Percentiles rank a stretch among this genome's conserved stretches.
Conservation (phyloP, 2,113 vertebrate species). For the Panurus biarmicus region DNA sequence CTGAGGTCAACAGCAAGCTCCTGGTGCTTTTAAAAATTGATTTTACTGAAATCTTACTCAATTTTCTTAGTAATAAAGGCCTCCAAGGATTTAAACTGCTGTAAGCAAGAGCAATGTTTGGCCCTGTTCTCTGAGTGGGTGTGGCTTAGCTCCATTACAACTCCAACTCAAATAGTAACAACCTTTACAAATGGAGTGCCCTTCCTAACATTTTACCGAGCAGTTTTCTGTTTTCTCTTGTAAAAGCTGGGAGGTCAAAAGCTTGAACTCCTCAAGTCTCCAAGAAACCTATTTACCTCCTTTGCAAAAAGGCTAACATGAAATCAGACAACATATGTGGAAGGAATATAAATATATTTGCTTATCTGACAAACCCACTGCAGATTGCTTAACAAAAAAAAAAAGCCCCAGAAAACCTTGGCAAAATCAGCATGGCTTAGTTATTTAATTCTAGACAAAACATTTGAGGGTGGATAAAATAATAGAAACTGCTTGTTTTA, state of each 20-base stretch:
- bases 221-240: not conserved
- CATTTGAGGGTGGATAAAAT: not conserved
- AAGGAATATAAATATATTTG: not conserved
- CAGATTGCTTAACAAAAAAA: not conserved
- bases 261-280: not conserved
- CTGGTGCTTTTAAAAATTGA: slow-evolving; percentile 70
- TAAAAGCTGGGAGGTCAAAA: not conserved
- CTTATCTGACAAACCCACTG: not conserved
- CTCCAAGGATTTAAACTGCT: slow-evolving; percentile 46
- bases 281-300: not conserved
- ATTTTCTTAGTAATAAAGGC: slow-evolving; percentile 65
- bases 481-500: not conserved
- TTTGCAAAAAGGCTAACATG: not conserved
- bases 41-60: slow-evolving; percentile 71
- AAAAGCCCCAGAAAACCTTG: not conserved
- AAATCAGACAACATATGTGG: not conserved
- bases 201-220: not conserved
- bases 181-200: slow-evolving; percentile 3
- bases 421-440: not conserved
- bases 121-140: slow-evolving; percentile 39
- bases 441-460: not conserved
- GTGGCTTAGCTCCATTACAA: slow-evolving; percentile 15
- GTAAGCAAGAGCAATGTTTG: slow-evolving; percentile 37
- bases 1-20: slow-evolving; percentile 64
- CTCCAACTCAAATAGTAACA: slow-evolving; percentile 30